A percentile compares a stretch with the other conserved stretches of the same genome.
Conservation (phyloP, 2,888 invertebrate species). For the Chloroclysta siterata region DNA sequence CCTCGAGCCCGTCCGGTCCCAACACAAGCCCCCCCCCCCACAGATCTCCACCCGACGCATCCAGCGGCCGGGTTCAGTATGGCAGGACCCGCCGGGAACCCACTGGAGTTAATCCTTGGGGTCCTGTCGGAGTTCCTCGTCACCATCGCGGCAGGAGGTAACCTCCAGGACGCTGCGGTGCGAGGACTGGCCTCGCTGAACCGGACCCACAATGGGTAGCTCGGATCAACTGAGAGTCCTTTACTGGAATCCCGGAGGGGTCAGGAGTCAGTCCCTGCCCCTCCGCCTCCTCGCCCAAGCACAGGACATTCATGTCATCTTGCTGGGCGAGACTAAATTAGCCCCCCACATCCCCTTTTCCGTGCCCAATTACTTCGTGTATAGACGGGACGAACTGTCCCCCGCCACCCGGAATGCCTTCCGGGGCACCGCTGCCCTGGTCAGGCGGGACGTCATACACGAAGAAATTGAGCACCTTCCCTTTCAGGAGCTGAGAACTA, state of each 20-base stretch:
- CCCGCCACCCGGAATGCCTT: neutral
- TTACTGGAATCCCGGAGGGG: constrained; percentile 26
- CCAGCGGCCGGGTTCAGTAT: neutral
- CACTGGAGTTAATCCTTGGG: neutral
- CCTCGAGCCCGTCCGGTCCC: neutral
- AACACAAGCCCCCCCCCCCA: neutral
- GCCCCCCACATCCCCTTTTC: neutral
- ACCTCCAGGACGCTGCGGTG: neutral
- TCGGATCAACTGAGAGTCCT: neutral
- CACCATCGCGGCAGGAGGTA: neutral
- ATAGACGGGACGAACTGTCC: constrained; percentile 6
- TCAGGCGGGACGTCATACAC: constrained; percentile 14
- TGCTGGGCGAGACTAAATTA: neutral
- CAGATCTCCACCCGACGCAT: neutral
- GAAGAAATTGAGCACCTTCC: constrained; percentile 2
- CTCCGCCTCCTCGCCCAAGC: constrained; percentile 9
- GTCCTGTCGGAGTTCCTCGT: neutral
- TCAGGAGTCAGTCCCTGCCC: neutral
- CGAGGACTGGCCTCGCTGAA: neutral
- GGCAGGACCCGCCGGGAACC: neutral
- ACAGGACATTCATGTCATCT: constrained; percentile 1
- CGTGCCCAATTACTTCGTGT: neutral
- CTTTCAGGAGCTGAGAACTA: neutral
- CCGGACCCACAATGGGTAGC: constrained; percentile 1
- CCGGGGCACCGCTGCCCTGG: constrained; percentile 9